phyloP scores from a whole-genome alignment of 2,113 vertebrate genomes.

The Miniopterus natalensis region DNA sequence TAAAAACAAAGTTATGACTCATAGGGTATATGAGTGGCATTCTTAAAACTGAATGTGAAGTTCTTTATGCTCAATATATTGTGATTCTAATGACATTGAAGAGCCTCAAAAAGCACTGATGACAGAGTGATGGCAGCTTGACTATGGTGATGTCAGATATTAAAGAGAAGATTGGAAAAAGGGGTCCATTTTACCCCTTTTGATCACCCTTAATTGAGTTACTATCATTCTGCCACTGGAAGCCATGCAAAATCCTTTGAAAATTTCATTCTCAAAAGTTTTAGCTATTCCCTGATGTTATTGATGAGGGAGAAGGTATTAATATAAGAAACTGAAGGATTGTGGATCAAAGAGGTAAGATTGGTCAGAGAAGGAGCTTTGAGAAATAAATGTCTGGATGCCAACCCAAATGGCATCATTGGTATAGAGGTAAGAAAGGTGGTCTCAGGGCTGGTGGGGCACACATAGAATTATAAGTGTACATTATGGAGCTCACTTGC shows the following conservation, averaged over 20 bases:
- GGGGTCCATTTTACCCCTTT: background rate
- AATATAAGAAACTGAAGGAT: slow-evolving; percentile 1
- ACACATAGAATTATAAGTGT: background rate
- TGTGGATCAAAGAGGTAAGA: background rate
- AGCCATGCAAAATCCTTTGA: background rate
- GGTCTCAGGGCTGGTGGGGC: background rate
- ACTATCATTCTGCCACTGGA: background rate
- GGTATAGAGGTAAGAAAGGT: background rate
- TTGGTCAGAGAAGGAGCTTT: background rate
- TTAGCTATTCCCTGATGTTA: background rate
- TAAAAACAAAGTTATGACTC: background rate
- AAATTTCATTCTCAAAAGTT: background rate
- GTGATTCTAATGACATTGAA: background rate
- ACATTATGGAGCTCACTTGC: background rate
- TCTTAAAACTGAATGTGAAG: background rate
- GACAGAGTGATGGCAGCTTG: background rate
- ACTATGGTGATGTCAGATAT: background rate
- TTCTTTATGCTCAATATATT: background rate
- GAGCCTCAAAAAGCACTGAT: background rate
- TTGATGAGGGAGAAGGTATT: background rate
- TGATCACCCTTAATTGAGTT: background rate
- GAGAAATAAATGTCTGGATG: background rate
- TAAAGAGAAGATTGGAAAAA: background rate
- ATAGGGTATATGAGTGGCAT: background rate
- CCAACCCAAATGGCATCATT: background rate